Conservation (phyloP, 2,113 vertebrate genomes). For the Psilopogon haemacephalus region DNA sequence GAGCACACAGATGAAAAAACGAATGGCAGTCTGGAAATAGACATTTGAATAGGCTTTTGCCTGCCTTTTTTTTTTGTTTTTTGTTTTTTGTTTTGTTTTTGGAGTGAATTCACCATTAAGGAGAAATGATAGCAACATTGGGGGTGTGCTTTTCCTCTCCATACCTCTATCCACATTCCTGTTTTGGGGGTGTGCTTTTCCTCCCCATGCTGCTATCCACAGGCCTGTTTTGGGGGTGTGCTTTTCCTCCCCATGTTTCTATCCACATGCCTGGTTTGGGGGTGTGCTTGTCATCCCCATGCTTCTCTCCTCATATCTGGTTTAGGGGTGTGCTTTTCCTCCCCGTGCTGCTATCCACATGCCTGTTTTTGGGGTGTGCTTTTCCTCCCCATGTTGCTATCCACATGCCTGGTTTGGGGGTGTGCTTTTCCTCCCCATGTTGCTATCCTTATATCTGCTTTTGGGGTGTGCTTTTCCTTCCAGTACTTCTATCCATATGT, state of each 20-base stretch:
- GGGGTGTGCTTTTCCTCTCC: not conserved
- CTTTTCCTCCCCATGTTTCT: not conserved
- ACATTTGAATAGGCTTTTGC: not conserved
- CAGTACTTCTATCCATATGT: rapidly evolving
- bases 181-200: not conserved
- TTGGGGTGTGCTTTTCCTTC: not conserved
- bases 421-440: not conserved
- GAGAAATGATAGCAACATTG: not conserved
- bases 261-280: too few relatives aligned
- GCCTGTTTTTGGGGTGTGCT: not conserved
- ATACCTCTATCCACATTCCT: rapidly evolving
- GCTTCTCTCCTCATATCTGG: not conserved
- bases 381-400: not conserved
- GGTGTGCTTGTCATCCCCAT: not conserved
- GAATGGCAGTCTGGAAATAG: not conserved
- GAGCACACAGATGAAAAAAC: not conserved
- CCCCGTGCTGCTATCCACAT: rapidly evolving
- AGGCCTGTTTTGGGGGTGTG: too few relatives aligned
- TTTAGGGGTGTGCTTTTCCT: not conserved
- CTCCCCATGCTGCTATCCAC: rapidly evolving
- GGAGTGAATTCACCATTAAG: not conserved
- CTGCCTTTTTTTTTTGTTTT: not conserved
- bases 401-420: too few relatives aligned
- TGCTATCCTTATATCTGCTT: not conserved
- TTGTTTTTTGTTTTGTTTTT: not conserved